Base-by-base conservation (phyloP, 2,113 vertebrate genomes). In the Xiphorhynchus elegans region DNA sequence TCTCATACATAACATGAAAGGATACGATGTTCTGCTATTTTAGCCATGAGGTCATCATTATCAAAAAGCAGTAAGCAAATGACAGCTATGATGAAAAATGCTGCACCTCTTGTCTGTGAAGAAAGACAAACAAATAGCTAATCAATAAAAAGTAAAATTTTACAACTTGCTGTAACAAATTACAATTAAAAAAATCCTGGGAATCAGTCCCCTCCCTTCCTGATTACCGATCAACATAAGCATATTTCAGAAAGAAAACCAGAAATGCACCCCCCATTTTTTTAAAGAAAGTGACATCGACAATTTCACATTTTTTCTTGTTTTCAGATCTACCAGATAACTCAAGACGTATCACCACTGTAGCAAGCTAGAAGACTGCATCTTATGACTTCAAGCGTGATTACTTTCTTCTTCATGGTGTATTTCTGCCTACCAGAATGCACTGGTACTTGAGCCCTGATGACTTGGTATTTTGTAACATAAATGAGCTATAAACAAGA, bases 21-120 rank as follows among this genome's bases (percentile, higher is more conserved):
- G 99, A 99, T 99, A 99, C 99, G 99, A 97, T 99, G 99, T 95
- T 99, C 99, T 33, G 99, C 99, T 98, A 99, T 99, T 97, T 99
- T 99, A 66, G 99, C 99, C 99, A 99, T 99, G 86, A 99, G 99
- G 88, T 99, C 99, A 62, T 99, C 99, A 84, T 99, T 99, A 97
- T 99, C 99, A 49, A 99, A 99, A 94, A 99, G 98, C 9, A 99
- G 97, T 44, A 99, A 98, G 95, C 99, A 99, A 94, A 99, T 98
- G 47, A 99, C 98, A 92, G 99, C 99, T 89, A 99, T 98, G 97
- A 99, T 99, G 97, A 99, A 99, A 95, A 99, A 98, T 26, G 98
- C 99, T 87, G 99, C 98, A n/a, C 99, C 99, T 97, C 99, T 98
- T 55, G 99, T 99, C 99, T 99, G 96, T 37, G 95, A 96, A 95